Percentiles rank a stretch among this genome's conserved stretches.
Evolutionary conservation across 2,797 vertebrate genomes (phyloP).

Genomic region (Clamator glandarius): DNA sequence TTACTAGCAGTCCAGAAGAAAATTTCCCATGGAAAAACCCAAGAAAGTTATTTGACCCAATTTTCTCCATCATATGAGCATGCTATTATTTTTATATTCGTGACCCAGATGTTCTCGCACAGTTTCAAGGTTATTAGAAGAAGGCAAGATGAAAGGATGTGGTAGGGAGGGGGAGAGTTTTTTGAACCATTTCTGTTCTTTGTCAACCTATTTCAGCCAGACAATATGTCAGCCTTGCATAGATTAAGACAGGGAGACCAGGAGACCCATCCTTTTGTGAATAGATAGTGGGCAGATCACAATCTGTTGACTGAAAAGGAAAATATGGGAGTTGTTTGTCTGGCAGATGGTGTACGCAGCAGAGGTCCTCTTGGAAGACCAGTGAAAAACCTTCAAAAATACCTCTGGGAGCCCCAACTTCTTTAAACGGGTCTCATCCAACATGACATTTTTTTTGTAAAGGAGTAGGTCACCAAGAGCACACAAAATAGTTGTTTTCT

Average conservation of each 20-base stretch:
- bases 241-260: background rate
- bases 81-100: background rate
- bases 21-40: background rate
- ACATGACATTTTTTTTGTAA: background rate
- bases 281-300: background rate
- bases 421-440: background rate
- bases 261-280: background rate
- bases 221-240: accelerated
- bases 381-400: background rate
- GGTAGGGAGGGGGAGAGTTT: background rate
- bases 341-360: background rate
- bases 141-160: background rate
- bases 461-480: background rate
- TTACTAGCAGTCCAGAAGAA: background rate
- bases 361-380: background rate
- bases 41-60: background rate
- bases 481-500: background rate
- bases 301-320: background rate
- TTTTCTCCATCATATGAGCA: background rate
- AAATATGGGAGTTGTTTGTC: background rate
- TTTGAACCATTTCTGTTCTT: background rate
- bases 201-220: background rate
- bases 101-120: background rate
- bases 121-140: background rate
- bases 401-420: background rate